A percentile compares a stretch with the other conserved stretches of the same genome.
These are phyloP conservation scores for Lithobates sylvaticus DNA, from an alignment of 2,797 vertebrate species.

Conservation along the genomic window DNA sequence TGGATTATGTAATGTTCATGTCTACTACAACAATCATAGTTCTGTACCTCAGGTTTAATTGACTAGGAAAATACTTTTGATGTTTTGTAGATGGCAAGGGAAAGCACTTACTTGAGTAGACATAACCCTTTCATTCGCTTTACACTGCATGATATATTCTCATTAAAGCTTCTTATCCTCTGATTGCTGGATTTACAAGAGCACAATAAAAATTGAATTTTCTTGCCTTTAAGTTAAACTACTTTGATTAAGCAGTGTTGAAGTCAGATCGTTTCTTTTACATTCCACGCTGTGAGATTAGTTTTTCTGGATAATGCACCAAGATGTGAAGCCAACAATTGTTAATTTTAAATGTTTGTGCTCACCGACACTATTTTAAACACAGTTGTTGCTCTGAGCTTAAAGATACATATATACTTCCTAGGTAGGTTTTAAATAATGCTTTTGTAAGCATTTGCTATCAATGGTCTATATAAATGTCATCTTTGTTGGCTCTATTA, in stretches of 20 bases:
- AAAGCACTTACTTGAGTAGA: slow-evolving; percentile 48
- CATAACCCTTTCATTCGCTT: slow-evolving; percentile 43
- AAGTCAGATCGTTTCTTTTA: slow-evolving; percentile 15
- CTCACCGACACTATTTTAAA: slow-evolving; percentile 11
- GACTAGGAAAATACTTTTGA: slow-evolving; percentile 42
- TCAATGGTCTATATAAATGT: slow-evolving; percentile 1
- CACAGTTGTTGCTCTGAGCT: neutral
- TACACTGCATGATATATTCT: slow-evolving; percentile 44
- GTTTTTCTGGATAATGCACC: slow-evolving; percentile 14
- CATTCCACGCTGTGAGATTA: slow-evolving; percentile 25
- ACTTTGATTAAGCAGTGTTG: slow-evolving; percentile 43
- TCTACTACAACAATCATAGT: slow-evolving; percentile 1
- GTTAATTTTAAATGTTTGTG: slow-evolving; percentile 16
- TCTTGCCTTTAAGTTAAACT: slow-evolving; percentile 47
- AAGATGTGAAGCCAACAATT: slow-evolving; percentile 35
- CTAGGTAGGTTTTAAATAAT: neutral
- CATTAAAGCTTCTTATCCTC: slow-evolving; percentile 47
- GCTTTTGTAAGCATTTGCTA: neutral
- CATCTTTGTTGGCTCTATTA: neutral
- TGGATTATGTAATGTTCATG: neutral
- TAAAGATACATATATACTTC: slow-evolving; percentile 20
- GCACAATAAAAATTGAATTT: slow-evolving; percentile 51
- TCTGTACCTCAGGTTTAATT: slow-evolving; percentile 23
- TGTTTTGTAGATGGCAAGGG: slow-evolving; percentile 29
- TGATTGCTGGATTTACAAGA: slow-evolving; percentile 53